phyloP scores from a whole-genome alignment of 2,888 invertebrate genomes.

The Salpingus planirostris region DNA sequence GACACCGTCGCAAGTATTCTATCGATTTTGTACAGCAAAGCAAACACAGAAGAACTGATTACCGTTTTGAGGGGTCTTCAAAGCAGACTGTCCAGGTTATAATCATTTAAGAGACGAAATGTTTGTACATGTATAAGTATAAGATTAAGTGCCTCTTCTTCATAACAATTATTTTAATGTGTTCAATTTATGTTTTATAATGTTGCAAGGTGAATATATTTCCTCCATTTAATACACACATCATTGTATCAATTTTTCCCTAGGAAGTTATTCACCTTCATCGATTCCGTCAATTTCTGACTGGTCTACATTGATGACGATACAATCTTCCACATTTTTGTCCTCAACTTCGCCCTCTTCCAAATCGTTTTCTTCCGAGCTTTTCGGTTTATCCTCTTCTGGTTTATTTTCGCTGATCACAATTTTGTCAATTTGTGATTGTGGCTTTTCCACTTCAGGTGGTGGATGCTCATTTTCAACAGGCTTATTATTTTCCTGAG shows the following conservation, averaged over 20 bases:
- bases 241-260: no score
- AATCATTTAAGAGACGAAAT: no score
- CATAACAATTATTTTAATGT: no score
- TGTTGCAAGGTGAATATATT: no score
- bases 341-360: constrained; percentile 3
- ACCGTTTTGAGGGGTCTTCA: constrained; percentile 50
- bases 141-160: no score
- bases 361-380: constrained; percentile 2
- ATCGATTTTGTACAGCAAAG: constrained; percentile 66
- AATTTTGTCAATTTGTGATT: neutral
- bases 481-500: no score
- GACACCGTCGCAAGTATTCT: constrained; percentile 68
- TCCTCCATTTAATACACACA: no score
- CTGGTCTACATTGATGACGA: constrained; percentile 25
- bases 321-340: constrained; percentile 21
- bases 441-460: neutral
- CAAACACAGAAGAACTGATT: constrained; percentile 56
- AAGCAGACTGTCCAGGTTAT: constrained; percentile 55
- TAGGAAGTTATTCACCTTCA: no score
- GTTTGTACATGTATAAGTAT: no score
- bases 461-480: no score
- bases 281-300: constrained; percentile 26
- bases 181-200: no score
- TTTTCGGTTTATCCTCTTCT: constrained; percentile 21
- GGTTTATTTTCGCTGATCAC: neutral